Conservation (phyloP, 2,797 vertebrate genomes). For the Meda fulgida region DNA sequence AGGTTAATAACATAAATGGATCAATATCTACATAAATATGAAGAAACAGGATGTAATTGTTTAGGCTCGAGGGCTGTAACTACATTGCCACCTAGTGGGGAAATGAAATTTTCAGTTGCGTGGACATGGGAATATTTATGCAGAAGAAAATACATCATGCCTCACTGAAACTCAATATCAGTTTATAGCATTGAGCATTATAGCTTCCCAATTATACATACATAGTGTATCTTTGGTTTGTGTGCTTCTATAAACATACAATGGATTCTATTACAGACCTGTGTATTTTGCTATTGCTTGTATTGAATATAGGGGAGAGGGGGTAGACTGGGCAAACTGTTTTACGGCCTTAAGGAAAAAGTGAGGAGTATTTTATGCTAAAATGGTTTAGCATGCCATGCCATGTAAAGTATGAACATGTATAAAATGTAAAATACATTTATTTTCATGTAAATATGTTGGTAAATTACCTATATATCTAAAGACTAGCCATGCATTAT, state of each 20-base stretch:
- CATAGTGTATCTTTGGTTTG: slow-evolving; percentile 29
- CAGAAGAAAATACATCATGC: neutral
- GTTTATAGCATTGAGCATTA: slow-evolving; percentile 9
- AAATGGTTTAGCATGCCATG: neutral
- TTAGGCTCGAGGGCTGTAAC: slow-evolving; percentile 58
- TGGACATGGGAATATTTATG: neutral
- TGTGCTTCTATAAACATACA: slow-evolving; percentile 33
- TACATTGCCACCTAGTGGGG: slow-evolving; percentile 81
- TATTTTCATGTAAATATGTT: neutral
- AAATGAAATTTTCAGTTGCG: neutral
- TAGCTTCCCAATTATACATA: slow-evolving; percentile 41
- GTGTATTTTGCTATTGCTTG: neutral
- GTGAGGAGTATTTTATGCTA: neutral
- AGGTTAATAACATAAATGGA: slow-evolving; percentile 46
- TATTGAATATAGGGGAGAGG: neutral
- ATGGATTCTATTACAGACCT: neutral
- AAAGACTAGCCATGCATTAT: neutral
- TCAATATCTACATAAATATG: slow-evolving; percentile 42
- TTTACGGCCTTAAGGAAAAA: neutral
- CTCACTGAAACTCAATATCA: slow-evolving; percentile 42
- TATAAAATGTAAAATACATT: neutral
- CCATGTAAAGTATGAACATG: neutral
- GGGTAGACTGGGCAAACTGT: neutral
- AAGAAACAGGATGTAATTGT: slow-evolving; percentile 21
- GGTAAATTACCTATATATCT: neutral